Evolutionary conservation across 1,140 invertebrate species (phyloP), one percentile per base, ranked within the genome.

Genomic region (Atta cephalotes): DNA sequence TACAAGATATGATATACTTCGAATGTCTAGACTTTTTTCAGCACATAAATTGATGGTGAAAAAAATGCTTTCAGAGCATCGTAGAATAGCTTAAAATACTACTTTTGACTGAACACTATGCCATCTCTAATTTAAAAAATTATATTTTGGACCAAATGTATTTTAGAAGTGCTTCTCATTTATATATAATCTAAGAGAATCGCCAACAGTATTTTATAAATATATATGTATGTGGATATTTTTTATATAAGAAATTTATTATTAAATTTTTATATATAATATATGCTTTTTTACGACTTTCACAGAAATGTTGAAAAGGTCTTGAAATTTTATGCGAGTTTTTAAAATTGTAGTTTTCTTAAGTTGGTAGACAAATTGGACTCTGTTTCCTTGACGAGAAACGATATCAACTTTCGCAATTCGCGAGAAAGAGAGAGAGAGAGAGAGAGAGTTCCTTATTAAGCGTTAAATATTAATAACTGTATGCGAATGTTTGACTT

Each of bases 381-480:
- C n/a, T 4, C 2, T n/a, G 31, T 51, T 58, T 79, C 2, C 25
- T 45, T 6, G 28, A 16, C 18, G 5, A 49, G 16, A 56, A 10
- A 51, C 35, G 6, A 39, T 31, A 3, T 79, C 58, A 39, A 16
- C 3, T 74, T 45, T 62, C 14, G 7, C 18, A 18, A 16, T 1
- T 45, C 9, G 39, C 2, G 2, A 45, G 28, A 31, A 3, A 31
- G 39, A 45, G 39, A 45, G 39, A 45, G 39, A 45, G 39, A 71
- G 16, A 66, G 18, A 62, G 18, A 49, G 35, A 74, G 60, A 60
- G 31, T 49, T 74, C 25, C 39, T 62, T 76, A 76, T 63, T 21
- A 74, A 74, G 4, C 14, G 7, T 74, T 74, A 74, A 82, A 49
- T 45, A 56, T 62, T 84, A 76, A 82, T 82, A 76, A 76, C 4